Base-by-base conservation (phyloP, 2,888 invertebrate genomes). In the Phania funesta region DNA sequence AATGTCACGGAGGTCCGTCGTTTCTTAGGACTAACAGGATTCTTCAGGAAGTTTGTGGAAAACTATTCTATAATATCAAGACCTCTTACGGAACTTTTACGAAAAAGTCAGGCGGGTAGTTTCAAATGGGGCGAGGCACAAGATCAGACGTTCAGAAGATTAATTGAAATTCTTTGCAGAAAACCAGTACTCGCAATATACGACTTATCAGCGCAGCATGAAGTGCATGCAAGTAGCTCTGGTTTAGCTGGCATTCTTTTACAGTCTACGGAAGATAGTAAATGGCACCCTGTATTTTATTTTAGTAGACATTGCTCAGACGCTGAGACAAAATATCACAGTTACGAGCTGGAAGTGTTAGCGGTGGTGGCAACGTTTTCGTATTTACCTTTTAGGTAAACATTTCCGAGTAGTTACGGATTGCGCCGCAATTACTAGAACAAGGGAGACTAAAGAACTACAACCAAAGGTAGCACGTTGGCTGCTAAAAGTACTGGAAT, bases 71-170 rank as follows among this genome's bases (percentile, higher is more conserved):
- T 83, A 11, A 75, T 83, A 24, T 46, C 75, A 3, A 80, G 62
- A 48, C 81, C 87, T 9, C 58, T 88, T 26, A 88, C 83, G 16
- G n/a, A 24, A 32, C 48, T 77, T 5, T 24, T 62, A 32, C 70
- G 54, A 13, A 77, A 77, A 48, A 5, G 6, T n/a, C 7, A 44
- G 8, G 8, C 18, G 41, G 8, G 2, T 16, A 44, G 8, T 7
- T 44, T 44, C 1, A n/a, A 16, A 16, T 44, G 41, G 41, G 18
- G 41, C 18, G 41, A 44, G 5, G 16, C n/a, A 16, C 41, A 44
- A 18, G 6, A 44, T 16, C 41, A 18, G 16, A 8, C 41, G 8
- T 44, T 44, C 16, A 18, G 8, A 44, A 44, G 8, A 7, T 16
- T 44, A 16, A 44, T 26, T 26, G 26, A 26, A 26, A 26, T 26